Percentiles rank a stretch among this genome's conserved stretches.
Evolutionary conservation across 2,888 invertebrate genomes (phyloP).

Genomic region (Plagiodera versicolora): DNA sequence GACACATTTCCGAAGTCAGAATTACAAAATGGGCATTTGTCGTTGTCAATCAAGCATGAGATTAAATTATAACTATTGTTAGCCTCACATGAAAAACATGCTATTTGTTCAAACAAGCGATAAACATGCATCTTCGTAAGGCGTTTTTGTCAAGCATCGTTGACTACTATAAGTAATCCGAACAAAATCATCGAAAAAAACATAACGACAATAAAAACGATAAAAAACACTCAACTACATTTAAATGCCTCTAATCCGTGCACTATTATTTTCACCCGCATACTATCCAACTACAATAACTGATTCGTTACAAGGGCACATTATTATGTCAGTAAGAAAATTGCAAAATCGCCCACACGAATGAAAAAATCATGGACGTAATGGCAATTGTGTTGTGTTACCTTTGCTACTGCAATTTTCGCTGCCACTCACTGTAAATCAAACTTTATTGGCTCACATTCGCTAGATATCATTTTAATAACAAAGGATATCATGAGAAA

Average conservation of each 20-base stretch:
- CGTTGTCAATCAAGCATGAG: background rate
- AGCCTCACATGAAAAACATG: background rate
- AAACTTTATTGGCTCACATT: slow-evolving; percentile 1
- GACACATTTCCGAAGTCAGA: background rate
- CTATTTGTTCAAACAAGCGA: background rate
- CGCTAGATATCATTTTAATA: background rate
- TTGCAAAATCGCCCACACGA: background rate
- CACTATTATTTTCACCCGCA: background rate
- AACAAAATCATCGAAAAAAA: too few relatives aligned
- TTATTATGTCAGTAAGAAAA: slow-evolving; percentile 4
- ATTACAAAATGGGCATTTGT: background rate
- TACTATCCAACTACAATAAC: slow-evolving; percentile 1
- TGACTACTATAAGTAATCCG: too few relatives aligned
- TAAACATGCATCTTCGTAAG: background rate
- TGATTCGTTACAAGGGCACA: slow-evolving; percentile 18
- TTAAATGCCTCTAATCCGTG: background rate
- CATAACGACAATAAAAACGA: too few relatives aligned
- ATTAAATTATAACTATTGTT: background rate
- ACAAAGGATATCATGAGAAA: background rate
- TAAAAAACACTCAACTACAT: background rate
- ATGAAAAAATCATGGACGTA: background rate
- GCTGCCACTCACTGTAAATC: background rate
- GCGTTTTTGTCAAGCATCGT: background rate
- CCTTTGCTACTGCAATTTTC: background rate
- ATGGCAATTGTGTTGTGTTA: background rate